Base-by-base conservation (phyloP, 2,797 vertebrate species). In the Micropoecilia bifurca region DNA sequence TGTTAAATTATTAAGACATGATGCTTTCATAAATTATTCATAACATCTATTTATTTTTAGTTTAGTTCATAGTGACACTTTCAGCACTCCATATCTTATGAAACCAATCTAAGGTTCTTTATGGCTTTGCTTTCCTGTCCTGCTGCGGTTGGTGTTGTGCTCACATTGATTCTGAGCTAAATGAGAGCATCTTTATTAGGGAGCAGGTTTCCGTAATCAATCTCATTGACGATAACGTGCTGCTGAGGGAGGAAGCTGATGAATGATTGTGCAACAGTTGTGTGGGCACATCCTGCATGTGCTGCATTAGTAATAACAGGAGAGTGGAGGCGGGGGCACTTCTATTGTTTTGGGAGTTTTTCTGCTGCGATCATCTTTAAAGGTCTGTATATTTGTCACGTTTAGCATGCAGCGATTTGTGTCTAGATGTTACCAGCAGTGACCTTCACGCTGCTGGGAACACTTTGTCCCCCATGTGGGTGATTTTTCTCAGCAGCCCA, bases 101-200 rank as follows among this genome's bases (percentile, higher is more conserved):
- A n/a, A 69, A 75, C 47, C 47, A 1, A 25, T 72, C 63, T 22
- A 20, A 18, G 47, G 39, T 4, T 69, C 48, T 76, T 50, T 3
- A 46, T 14, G 2, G 6, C 30, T 55, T 73, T 57, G 28, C 77
- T 79, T 77, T 78, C 75, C 74, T 53, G 80, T 83, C 46, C 33
- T 63, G 69, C 48, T 84, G 69, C 61, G 73, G 61, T 55, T 75
- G 48, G 12, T 45, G 68, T n/a, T n/a, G 68, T 45, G 41, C 18
- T n/a, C 18, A 22, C 66, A 92, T 87, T 28, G 83, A 91, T 78
- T 71, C 33, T 41, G 61, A 74, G 36, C 36, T 80, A 72, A 88
- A 79, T 76, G 16, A 79, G 71, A 73, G 77, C 79, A 82, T 92
- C 87, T 81, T 88, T 83, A 83, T 50, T 36, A 74, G 59, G 68